phyloP scores from a whole-genome alignment of 2,888 invertebrate genomes.

The Stenurella melanura region DNA sequence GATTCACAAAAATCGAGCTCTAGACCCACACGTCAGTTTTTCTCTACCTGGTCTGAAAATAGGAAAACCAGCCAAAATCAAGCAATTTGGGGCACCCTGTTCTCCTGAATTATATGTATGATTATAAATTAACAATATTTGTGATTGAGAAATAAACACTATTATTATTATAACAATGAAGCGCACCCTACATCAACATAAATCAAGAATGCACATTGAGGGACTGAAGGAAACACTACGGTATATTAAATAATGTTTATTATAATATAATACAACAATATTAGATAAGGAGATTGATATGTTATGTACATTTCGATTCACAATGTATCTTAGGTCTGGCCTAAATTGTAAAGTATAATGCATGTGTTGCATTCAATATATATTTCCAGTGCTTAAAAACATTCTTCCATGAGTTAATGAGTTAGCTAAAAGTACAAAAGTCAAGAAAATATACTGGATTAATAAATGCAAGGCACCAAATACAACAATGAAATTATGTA shows the following conservation, averaged over 20 bases:
- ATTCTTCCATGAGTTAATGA: not conserved
- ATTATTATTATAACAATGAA: no score
- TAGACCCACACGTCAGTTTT: no score
- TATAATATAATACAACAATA: conserved; percentile 36
- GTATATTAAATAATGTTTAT: conserved; percentile 40
- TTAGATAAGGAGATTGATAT: conserved; percentile 33
- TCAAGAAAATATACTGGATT: not conserved
- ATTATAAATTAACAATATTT: no score
- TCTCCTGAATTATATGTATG: no score
- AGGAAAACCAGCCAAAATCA: no score
- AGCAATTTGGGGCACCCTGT: no score
- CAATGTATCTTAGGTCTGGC: not conserved
- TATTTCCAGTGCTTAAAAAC: no score
- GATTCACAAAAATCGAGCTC: no score
- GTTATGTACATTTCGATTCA: conserved; percentile 36
- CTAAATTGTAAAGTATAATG: not conserved
- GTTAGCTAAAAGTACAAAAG: not conserved
- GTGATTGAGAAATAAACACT: no score
- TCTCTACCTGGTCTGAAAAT: no score
- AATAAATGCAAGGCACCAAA: conserved; percentile 26
- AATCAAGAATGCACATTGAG: no score
- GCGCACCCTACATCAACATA: no score
- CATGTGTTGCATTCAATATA: not conserved
- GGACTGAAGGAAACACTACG: not conserved
- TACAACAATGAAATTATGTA: conserved; percentile 1